Conservation (phyloP, 1,140 invertebrate species). For the Drosophila truncata region DNA sequence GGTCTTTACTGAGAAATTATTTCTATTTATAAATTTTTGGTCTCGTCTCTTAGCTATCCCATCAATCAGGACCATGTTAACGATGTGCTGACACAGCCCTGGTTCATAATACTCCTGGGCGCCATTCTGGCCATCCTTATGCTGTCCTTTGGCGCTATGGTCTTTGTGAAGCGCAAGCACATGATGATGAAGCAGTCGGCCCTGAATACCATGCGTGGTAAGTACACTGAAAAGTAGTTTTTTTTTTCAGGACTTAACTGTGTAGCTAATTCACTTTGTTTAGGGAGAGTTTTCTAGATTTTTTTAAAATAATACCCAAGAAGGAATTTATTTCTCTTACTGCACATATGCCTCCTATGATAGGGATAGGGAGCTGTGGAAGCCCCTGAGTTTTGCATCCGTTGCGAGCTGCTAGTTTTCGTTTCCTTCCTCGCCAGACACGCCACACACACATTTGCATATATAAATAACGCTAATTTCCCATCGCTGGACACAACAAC, state of each 20-base stretch:
- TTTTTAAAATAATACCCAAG: background rate
- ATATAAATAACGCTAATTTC: constrained; percentile 81
- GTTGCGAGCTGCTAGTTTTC: constrained; percentile 62
- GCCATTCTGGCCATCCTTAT: constrained; percentile 90
- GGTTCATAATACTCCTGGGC: constrained; percentile 91
- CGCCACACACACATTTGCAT: constrained; percentile 67
- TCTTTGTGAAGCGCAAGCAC: constrained; percentile 86
- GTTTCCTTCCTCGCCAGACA: constrained; percentile 65
- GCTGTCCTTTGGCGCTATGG: constrained; percentile 89
- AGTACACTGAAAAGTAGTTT: constrained; percentile 41
- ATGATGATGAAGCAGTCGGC: constrained; percentile 85
- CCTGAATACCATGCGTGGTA: constrained; percentile 82
- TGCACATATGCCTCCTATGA: background rate
- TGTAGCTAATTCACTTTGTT: background rate
- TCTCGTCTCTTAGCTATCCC: constrained; percentile 85
- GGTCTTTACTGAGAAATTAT: constrained; percentile 13
- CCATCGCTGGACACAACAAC: constrained; percentile 59
- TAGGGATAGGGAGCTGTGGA: background rate
- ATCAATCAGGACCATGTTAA: constrained; percentile 86
- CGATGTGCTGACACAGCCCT: constrained; percentile 88
- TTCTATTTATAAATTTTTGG: constrained; percentile 40
- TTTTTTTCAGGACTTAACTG: background rate
- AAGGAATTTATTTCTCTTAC: background rate
- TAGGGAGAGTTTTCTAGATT: background rate
- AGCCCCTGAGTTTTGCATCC: constrained; percentile 51